Evolutionary conservation across 30 jellyfish, hydroid and myxozoan genomes (phyloP).

Genomic region (Mastigias papua): DNA sequence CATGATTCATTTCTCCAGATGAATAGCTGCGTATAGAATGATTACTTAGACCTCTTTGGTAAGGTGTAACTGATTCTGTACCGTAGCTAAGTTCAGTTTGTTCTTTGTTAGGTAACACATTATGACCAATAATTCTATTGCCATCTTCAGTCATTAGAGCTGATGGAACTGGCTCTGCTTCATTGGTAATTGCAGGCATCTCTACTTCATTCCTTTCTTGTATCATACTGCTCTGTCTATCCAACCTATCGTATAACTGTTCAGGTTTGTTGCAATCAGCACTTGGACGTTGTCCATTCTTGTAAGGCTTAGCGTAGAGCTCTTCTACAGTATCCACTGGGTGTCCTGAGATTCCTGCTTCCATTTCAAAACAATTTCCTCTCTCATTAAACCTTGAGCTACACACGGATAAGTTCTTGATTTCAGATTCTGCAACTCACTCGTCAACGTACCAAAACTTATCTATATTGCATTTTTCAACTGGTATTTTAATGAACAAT

Average conservation of each 20-base stretch:
- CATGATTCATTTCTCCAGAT: constrained; percentile 33
- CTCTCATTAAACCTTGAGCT: not conserved
- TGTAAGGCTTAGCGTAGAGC: constrained; percentile 54
- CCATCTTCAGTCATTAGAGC: not conserved
- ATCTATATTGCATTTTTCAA: no score
- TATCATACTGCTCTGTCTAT: constrained; percentile 23
- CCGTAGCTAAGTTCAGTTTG: not conserved
- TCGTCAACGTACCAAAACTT: no score
- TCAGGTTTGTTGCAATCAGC: constrained; percentile 31
- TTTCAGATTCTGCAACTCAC: no score
- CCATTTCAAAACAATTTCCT: not conserved
- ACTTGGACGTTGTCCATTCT: constrained; percentile 1
- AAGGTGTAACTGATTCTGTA: not conserved
- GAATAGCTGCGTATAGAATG: constrained; percentile 35
- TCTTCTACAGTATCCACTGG: constrained; percentile 13
- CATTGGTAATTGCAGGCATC: not conserved
- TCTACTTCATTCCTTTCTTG: not conserved
- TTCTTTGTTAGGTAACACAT: no score
- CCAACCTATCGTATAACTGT: constrained; percentile 61
- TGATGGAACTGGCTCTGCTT: not conserved
- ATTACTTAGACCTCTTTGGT: constrained; percentile 52
- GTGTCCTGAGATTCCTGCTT: not conserved
- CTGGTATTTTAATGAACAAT: no score
- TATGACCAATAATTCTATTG: not conserved
- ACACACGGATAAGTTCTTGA: not conserved